Conservation (phyloP, 2,113 vertebrate genomes). For the Brachypteracias leptosomus region DNA sequence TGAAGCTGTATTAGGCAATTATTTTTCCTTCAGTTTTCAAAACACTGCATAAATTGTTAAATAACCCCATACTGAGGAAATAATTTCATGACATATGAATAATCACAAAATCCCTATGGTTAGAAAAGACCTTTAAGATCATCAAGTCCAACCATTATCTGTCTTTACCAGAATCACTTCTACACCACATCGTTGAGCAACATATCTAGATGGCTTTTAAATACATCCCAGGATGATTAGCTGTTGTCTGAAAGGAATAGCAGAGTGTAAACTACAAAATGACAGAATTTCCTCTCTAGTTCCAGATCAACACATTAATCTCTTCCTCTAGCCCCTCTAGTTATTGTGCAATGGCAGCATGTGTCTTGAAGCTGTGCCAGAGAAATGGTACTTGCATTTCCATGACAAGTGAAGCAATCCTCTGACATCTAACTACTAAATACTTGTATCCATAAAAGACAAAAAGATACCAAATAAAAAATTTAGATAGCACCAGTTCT, state of each 20-base stretch:
- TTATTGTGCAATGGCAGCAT: not conserved
- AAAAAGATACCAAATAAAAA: not conserved
- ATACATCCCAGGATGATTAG: not conserved
- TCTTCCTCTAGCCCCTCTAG: not conserved
- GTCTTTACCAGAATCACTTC: too few species aligned
- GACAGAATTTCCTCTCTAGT: not conserved
- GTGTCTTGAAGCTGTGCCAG: not conserved
- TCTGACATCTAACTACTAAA: not conserved
- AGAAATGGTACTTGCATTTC: not conserved
- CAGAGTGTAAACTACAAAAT: not conserved
- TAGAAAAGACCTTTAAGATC: too few species aligned
- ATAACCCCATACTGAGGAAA: not conserved
- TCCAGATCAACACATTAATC: not conserved
- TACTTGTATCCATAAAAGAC: not conserved
- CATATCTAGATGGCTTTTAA: too few species aligned
- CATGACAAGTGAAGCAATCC: not conserved
- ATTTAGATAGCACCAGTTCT: not conserved
- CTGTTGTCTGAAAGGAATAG: not conserved
- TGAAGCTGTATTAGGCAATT: not conserved
- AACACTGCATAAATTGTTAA: not conserved
- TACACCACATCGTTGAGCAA: too few species aligned
- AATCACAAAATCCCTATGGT: too few species aligned
- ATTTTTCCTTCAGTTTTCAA: not conserved
- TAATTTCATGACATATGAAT: not conserved
- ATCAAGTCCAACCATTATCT: too few species aligned